Evolutionary conservation across 2,113 vertebrate genomes (phyloP).

Genomic region (Clupea harengus): DNA sequence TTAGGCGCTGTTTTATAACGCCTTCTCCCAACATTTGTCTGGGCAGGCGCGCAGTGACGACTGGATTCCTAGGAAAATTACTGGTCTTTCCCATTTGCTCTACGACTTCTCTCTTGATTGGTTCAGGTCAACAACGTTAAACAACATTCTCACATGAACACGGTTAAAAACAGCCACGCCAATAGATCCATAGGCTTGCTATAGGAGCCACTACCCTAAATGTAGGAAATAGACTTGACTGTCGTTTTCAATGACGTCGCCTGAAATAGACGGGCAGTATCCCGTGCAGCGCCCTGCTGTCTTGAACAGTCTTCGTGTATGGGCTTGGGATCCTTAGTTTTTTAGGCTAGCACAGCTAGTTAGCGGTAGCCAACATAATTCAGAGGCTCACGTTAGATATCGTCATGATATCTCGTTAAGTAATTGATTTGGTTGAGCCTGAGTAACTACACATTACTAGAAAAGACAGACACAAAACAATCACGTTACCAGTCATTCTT

Average conservation of each 20-base stretch:
- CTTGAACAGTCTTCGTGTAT: neutral
- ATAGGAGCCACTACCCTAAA: neutral
- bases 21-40: neutral
- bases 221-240: neutral
- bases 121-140: slow-evolving; percentile 20
- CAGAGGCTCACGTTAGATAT: neutral
- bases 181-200: neutral
- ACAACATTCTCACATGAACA: neutral
- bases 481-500: neutral
- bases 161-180: neutral
- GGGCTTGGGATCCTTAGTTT: neutral
- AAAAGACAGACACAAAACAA: neutral
- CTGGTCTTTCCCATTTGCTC: slow-evolving; percentile 26
- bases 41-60: slow-evolving; percentile 13
- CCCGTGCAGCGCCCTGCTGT: neutral
- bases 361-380: neutral
- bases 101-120: slow-evolving; percentile 43
- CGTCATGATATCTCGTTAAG: neutral
- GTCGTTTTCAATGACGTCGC: neutral
- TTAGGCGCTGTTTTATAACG: slow-evolving; percentile 55
- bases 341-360: neutral
- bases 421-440: neutral
- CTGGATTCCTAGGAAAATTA: neutral
- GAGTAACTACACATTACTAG: neutral
- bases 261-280: neutral